phyloP scores from a whole-genome alignment of 2,888 invertebrate species.

The Tubulanus polymorphus region DNA sequence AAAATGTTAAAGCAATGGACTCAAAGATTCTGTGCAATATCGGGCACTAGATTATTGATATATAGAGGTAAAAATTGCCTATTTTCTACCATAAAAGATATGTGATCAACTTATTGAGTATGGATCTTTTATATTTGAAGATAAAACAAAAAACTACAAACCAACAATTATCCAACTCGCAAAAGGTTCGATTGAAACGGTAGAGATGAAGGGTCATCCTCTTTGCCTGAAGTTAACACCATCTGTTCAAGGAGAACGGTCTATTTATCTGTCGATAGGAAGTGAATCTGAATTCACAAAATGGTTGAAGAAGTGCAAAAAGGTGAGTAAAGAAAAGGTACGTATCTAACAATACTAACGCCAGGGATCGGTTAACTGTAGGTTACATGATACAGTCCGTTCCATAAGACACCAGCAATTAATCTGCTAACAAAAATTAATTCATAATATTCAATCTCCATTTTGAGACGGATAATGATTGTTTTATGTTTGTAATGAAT shows the following conservation, averaged over 20 bases:
- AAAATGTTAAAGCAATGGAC: slow-evolving; percentile 52
- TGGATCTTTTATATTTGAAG: too few relatives aligned
- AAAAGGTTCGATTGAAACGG: slow-evolving; percentile 49
- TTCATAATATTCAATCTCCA: too few relatives aligned
- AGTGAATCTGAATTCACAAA: slow-evolving; percentile 39
- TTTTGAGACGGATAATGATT: too few relatives aligned
- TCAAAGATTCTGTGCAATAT: slow-evolving; percentile 47
- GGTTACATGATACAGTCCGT: too few relatives aligned
- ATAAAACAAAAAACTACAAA: slow-evolving; percentile 29
- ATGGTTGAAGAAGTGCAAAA: slow-evolving; percentile 49
- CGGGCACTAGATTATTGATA: slow-evolving; percentile 50
- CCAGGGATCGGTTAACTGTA: too few relatives aligned
- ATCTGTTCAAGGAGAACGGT: slow-evolving; percentile 43
- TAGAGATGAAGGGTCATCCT: slow-evolving; percentile 45
- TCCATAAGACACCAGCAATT: too few relatives aligned
- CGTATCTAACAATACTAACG: too few relatives aligned
- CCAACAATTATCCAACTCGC: slow-evolving; percentile 49
- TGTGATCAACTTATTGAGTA: too few relatives aligned
- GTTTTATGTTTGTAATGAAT: too few relatives aligned
- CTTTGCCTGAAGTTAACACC: slow-evolving; percentile 46
- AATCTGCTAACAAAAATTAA: too few relatives aligned
- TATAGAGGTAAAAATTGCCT: slow-evolving; percentile 44
- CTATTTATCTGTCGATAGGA: slow-evolving; percentile 45
- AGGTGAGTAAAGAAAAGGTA: slow-evolving; percentile 30
- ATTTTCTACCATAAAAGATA: not conserved